Evolutionary conservation across 2,797 vertebrate species (phyloP).

Genomic region (Ptychadena robeensis): DNA sequence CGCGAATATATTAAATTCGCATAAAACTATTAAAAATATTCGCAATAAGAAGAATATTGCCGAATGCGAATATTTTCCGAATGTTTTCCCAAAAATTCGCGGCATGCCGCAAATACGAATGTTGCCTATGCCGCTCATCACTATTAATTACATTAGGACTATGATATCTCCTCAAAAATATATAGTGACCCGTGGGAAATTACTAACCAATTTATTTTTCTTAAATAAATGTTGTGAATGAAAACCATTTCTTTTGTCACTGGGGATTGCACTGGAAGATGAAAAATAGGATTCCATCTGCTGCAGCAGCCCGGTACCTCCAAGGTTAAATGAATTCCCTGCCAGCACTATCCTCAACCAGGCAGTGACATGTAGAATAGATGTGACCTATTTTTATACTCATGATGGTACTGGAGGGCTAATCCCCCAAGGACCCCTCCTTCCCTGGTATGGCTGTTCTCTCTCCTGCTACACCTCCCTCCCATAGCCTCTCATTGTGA

Average conservation of each 20-base stretch:
- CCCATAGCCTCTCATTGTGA: conserved; percentile 23
- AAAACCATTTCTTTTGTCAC: conserved; percentile 4
- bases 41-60: too few species aligned
- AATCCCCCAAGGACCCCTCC: conserved; percentile 63
- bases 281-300: conserved; percentile 36
- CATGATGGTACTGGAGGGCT: conserved; percentile 63
- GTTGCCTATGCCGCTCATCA: too few species aligned
- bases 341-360: conserved; percentile 61
- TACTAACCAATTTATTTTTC: not conserved
- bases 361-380: conserved; percentile 63
- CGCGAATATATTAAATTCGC: too few species aligned
- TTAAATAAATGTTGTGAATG: conserved; percentile 11
- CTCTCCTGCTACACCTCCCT: conserved; percentile 50
- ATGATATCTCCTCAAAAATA: not conserved
- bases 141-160: too few species aligned
- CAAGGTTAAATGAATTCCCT: conserved; percentile 60
- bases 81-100: too few species aligned
- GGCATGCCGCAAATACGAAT: too few species aligned
- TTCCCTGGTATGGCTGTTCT: conserved; percentile 61
- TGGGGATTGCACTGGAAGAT: conserved; percentile 12
- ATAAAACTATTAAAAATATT: too few species aligned
- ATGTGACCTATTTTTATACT: conserved; percentile 63
- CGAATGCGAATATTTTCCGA: too few species aligned
- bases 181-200: not conserved
- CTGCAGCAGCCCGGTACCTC: conserved; percentile 46